Conservation (phyloP, 2,797 vertebrate species). For the Betta splendens region DNA sequence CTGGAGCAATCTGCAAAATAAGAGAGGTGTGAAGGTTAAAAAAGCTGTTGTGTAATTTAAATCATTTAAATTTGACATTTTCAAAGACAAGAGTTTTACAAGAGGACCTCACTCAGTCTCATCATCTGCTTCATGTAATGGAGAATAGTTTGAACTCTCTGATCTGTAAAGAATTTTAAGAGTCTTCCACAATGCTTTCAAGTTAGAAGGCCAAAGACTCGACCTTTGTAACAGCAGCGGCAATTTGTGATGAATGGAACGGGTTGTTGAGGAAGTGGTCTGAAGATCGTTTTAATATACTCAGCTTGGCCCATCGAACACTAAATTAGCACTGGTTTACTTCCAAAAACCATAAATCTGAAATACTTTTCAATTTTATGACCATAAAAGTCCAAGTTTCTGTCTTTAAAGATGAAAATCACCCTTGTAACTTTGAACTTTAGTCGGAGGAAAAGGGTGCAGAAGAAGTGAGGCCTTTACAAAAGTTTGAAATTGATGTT, state of each 20-base stretch:
- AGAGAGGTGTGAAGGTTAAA: slow-evolving; percentile 28
- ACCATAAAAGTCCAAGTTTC: slow-evolving; percentile 18
- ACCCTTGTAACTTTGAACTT: slow-evolving; percentile 35
- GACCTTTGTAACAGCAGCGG: slow-evolving; percentile 17
- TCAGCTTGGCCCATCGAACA: slow-evolving; percentile 16
- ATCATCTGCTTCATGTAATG: slow-evolving; percentile 29
- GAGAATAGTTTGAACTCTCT: slow-evolving; percentile 9
- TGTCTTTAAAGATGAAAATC: slow-evolving; percentile 28
- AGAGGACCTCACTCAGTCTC: slow-evolving; percentile 8
- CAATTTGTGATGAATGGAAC: slow-evolving; percentile 6
- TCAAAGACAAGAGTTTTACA: slow-evolving; percentile 20
- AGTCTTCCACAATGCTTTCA: slow-evolving; percentile 5
- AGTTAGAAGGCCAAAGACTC: slow-evolving; percentile 13
- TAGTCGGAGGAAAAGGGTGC: slow-evolving; percentile 32
- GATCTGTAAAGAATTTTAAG: slow-evolving; percentile 29
- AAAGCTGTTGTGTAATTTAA: slow-evolving; percentile 18
- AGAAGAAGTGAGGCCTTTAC: slow-evolving; percentile 51
- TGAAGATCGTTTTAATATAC: slow-evolving; percentile 31
- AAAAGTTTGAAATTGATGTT: slow-evolving; percentile 44
- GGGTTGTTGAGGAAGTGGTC: slow-evolving; percentile 15
- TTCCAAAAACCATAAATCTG: slow-evolving; percentile 36
- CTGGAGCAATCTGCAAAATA: slow-evolving; percentile 59
- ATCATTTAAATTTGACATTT: slow-evolving; percentile 29
- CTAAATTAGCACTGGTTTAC: slow-evolving; percentile 30
- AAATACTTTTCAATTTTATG: slow-evolving; percentile 22